These are phyloP conservation scores for Hyperoplus lanceolatus DNA, from an alignment of 2,797 vertebrate genomes.

Conservation along the genomic window DNA sequence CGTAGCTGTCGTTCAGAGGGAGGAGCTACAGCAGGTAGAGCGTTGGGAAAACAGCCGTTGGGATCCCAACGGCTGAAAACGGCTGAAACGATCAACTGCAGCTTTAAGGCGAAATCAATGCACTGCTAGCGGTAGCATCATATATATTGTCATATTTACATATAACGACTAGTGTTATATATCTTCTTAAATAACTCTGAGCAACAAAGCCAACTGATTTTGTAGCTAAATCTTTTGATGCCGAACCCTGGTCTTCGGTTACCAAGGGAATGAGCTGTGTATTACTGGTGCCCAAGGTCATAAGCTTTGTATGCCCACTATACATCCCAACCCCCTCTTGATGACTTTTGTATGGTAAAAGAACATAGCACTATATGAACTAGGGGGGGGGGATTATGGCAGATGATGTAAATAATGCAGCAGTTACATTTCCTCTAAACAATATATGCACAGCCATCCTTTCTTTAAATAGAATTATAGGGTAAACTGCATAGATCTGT, in stretches of 20 bases:
- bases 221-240: no score
- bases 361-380: neutral
- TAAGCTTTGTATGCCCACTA: neutral
- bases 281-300: neutral
- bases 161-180: neutral
- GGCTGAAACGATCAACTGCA: no score
- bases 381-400: no score
- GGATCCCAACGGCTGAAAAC: no score
- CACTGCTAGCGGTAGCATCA: no score
- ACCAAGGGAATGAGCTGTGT: no score
- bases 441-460: neutral
- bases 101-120: no score
- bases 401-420: neutral
- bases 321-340: neutral
- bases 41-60: no score
- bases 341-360: neutral
- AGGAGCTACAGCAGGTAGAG: no score
- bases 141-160: neutral
- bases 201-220: no score
- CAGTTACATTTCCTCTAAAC: neutral
- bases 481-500: neutral
- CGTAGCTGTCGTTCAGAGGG: no score
- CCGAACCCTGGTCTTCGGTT: neutral
- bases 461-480: neutral
- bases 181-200: neutral